phyloP scores from a whole-genome alignment of 2,888 invertebrate species.

The Serrognathus titanus region DNA sequence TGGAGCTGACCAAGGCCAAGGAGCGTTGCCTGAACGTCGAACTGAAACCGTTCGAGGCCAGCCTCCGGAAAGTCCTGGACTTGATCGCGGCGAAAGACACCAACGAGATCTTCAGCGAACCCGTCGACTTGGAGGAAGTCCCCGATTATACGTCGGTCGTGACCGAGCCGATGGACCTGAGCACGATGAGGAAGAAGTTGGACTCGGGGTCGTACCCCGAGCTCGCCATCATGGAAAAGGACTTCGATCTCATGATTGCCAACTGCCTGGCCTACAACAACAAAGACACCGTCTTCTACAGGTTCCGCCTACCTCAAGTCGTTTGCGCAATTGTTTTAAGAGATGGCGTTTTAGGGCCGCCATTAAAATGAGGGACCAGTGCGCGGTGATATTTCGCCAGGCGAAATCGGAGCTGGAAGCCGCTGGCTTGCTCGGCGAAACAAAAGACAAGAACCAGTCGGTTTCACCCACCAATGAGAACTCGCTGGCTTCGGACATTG shows the following conservation, averaged over 20 bases:
- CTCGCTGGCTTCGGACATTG: conserved; percentile 53
- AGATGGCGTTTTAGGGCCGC: conserved; percentile 61
- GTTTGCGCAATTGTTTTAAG: not conserved
- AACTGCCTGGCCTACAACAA: conserved; percentile 96
- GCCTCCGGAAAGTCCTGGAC: conserved; percentile 73
- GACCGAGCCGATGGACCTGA: conserved; percentile 82
- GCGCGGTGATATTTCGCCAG: conserved; percentile 73
- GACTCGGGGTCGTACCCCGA: conserved; percentile 65
- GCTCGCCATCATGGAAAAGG: conserved; percentile 77
- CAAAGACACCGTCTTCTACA: conserved; percentile 91
- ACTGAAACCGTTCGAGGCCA: conserved; percentile 77
- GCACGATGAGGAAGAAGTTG: conserved; percentile 79
- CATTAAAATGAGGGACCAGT: conserved; percentile 85
- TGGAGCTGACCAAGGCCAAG: conserved; percentile 76
- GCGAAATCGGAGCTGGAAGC: conserved; percentile 70
- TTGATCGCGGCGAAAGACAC: conserved; percentile 75
- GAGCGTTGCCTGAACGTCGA: conserved; percentile 79
- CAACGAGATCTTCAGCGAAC: conserved; percentile 87
- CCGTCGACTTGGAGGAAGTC: conserved; percentile 84
- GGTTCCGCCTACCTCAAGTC: conserved; percentile 40
- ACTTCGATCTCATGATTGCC: conserved; percentile 93
- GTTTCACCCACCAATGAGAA: conserved; percentile 42
- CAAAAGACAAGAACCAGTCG: conserved; percentile 44
- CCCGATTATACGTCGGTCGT: conserved; percentile 88
- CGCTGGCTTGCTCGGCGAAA: conserved; percentile 54